phyloP scores from a whole-genome alignment of 2,797 vertebrate species.

The Trachops cirrhosus region DNA sequence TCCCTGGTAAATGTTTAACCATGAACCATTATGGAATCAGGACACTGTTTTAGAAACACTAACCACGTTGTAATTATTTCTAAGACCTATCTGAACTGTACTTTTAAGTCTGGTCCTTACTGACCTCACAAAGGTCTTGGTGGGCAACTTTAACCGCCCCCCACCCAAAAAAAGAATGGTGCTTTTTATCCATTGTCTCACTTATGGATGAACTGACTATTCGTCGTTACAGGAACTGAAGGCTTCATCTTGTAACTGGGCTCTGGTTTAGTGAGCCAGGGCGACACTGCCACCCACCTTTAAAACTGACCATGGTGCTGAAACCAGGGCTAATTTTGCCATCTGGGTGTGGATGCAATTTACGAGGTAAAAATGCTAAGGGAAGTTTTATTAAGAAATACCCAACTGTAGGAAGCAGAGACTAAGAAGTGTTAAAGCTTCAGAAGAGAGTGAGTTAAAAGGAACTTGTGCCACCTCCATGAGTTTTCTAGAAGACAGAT shows the following conservation, averaged over 20 bases:
- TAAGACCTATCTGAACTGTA: too few relatives aligned
- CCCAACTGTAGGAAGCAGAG: background rate
- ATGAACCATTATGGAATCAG: background rate
- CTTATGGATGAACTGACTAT: background rate
- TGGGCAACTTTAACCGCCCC: too few relatives aligned
- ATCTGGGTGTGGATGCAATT: background rate
- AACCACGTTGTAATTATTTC: background rate
- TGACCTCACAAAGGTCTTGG: background rate
- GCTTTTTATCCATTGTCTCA: background rate
- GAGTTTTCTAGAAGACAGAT: background rate
- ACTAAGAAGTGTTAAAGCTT: too few relatives aligned
- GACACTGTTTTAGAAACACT: background rate
- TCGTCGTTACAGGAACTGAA: background rate
- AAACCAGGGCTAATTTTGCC: background rate
- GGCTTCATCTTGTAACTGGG: background rate
- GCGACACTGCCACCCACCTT: background rate
- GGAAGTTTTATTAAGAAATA: background rate
- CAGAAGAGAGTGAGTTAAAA: too few relatives aligned
- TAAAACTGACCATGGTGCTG: background rate
- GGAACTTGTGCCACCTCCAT: accelerated
- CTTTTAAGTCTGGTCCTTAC: background rate
- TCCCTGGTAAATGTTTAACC: background rate
- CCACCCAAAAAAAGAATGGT: accelerated
- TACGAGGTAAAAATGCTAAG: background rate
- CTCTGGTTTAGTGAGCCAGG: background rate